These are phyloP conservation scores for Polyergus mexicanus DNA, from an alignment of 1,140 invertebrate species.

Conservation along the genomic window DNA sequence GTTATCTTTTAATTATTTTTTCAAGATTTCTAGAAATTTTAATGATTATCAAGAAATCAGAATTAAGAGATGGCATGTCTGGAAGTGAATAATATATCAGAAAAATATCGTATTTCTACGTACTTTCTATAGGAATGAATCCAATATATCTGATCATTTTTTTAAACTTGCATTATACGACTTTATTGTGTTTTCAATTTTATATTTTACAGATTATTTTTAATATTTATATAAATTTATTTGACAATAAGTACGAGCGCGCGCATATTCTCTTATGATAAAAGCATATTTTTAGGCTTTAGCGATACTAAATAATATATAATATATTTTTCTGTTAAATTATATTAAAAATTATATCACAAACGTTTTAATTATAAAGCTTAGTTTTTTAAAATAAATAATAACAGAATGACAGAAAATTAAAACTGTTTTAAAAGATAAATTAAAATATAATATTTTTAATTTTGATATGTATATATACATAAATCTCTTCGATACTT, in stretches of 20 bases:
- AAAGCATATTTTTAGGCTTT: not conserved
- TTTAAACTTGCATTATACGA: not conserved
- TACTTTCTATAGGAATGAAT: not conserved
- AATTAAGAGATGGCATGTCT: not conserved
- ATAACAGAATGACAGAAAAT: not conserved
- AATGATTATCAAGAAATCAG: not conserved
- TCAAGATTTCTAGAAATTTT: not conserved
- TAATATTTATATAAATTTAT: conserved; percentile 1
- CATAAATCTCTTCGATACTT: conserved; percentile 3
- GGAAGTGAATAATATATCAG: not conserved
- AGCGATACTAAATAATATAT: not conserved
- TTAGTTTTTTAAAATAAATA: not conserved
- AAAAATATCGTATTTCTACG: not conserved
- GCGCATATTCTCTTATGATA: not conserved
- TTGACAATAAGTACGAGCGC: not conserved
- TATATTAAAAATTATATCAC: not conserved
- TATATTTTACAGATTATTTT: not conserved
- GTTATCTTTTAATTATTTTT: not conserved
- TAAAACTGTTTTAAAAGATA: not conserved
- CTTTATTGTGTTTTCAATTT: not conserved
- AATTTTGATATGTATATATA: not conserved
- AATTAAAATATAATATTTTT: not conserved
- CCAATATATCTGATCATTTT: not conserved
- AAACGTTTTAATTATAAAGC: not conserved
- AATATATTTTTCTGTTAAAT: not conserved